Base-by-base conservation (phyloP, 2,888 invertebrate genomes). In the Lapara coniferarum region DNA sequence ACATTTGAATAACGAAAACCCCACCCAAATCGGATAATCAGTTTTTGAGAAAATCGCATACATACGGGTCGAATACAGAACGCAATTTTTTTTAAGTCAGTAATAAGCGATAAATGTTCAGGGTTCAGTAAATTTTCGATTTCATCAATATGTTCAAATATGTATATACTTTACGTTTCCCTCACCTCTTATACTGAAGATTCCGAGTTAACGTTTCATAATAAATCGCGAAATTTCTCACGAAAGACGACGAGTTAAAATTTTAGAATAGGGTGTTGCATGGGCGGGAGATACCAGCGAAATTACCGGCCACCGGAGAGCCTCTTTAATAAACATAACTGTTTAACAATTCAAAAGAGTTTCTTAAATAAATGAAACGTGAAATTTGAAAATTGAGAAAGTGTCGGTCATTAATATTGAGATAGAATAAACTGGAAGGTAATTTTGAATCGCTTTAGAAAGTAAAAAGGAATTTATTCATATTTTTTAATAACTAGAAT, bases 261-360 rank as follows among this genome's bases (percentile, higher is more conserved):
- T 46, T 59, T 59, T 46, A 59, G 16, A 59, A 59, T 16, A 63
- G 19, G 49, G 49, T 19, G 63, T 16, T 46, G 63, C n/a, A 49
- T 8, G 63, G 12, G 56, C 25, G 19, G 19, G 57, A 14, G 57
- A 13, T 30, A 5, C 63, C 49, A 19, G 16, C 46, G 44, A 63
- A 49, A 63, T 63, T 63, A 63, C 63, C 63, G 63, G 63, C 63
- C 63, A 49, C 63, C 49, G 63, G 63, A 63, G 59, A 59, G 16
- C 46, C 63, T 63, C 63, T 63, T 63, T 63, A 63, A 63, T 63
- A 63, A 63, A 63, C 63, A 63, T 63, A 63, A 63, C 49, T 63
- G 63, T 63, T 63, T 63, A 63, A 63, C 63, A 63, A 63, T 63
- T 49, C 63, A 63, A 63, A 63, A 63, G 63, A 63, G 63, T 63